These are phyloP conservation scores for Zaprionus inermis DNA, from an alignment of 1,140 invertebrate genomes.

Conservation along the genomic window DNA sequence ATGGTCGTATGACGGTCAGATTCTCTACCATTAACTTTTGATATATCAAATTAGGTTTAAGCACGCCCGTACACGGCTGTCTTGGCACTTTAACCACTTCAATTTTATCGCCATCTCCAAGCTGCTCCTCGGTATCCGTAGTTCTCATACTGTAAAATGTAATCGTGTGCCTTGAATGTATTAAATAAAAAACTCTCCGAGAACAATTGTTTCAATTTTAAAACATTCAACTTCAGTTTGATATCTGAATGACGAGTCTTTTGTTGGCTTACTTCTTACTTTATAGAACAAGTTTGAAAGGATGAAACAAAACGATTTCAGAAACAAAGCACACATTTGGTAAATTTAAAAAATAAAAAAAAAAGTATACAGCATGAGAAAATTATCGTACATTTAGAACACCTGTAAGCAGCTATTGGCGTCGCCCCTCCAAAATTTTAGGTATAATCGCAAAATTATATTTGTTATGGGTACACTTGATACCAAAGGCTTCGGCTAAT, in stretches of 20 bases:
- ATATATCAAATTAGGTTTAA: conserved; percentile 37
- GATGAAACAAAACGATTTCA: too few relatives aligned
- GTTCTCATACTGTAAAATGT: neutral
- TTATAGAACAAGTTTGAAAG: too few relatives aligned
- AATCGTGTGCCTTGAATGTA: neutral
- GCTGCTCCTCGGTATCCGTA: neutral
- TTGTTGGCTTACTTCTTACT: too few relatives aligned
- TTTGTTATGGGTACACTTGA: conserved; percentile 37
- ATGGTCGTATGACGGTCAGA: conserved; percentile 62
- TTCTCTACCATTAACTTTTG: conserved; percentile 74
- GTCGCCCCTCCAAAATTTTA: conserved; percentile 21
- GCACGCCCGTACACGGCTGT: conserved; percentile 21
- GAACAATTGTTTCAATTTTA: neutral
- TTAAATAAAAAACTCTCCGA: neutral
- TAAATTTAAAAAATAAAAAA: neutral
- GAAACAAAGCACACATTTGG: conserved; percentile 15
- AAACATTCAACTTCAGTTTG: neutral
- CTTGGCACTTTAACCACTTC: neutral
- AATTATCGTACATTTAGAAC: conserved; percentile 1
- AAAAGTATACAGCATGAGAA: conserved; percentile 1
- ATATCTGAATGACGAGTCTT: neutral
- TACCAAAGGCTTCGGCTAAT: conserved; percentile 20
- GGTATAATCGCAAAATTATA: conserved; percentile 5
- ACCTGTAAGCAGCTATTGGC: neutral
- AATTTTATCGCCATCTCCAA: neutral